Evolutionary conservation across 2,797 vertebrate genomes (phyloP).

Genomic region (Clarias laeviceps): DNA sequence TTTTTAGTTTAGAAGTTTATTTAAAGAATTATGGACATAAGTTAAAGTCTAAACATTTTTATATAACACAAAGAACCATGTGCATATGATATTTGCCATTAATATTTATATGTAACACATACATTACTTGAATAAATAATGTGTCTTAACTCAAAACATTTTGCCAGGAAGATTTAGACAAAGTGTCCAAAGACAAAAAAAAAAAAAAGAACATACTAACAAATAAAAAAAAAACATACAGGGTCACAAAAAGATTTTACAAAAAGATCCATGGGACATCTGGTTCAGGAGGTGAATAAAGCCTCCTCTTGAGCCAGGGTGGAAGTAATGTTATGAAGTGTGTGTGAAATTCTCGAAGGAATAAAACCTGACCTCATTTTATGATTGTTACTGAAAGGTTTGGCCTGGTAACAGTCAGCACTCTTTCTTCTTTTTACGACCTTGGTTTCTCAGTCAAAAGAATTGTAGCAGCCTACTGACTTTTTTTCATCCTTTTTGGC

Average conservation of each 20-base stretch:
- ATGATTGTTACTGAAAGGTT: background rate
- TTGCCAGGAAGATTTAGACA: background rate
- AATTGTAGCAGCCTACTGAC: conserved; percentile 4
- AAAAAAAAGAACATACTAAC: background rate
- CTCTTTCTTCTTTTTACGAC: conserved; percentile 3
- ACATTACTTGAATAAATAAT: background rate
- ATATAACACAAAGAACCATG: too few species aligned
- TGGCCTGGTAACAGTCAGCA: background rate
- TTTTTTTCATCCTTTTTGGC: conserved; percentile 27
- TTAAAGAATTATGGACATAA: too few species aligned
- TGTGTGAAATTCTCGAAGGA: background rate
- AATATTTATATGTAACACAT: too few species aligned
- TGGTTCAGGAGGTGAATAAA: background rate
- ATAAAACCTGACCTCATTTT: background rate
- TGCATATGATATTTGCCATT: too few species aligned
- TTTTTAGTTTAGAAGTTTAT: too few species aligned
- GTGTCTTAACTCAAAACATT: background rate
- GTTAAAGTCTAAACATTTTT: too few species aligned
- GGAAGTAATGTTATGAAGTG: background rate
- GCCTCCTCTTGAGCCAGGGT: background rate
- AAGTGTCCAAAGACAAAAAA: background rate
- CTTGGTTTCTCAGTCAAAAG: conserved; percentile 4
- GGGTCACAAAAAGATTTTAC: background rate
- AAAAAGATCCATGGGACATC: background rate
- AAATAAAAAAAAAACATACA: background rate